Percentiles rank a stretch among this genome's conserved stretches.
These are phyloP conservation scores for Trematomus bernacchii DNA, from an alignment of 2,797 vertebrate species.

Conservation along the genomic window DNA sequence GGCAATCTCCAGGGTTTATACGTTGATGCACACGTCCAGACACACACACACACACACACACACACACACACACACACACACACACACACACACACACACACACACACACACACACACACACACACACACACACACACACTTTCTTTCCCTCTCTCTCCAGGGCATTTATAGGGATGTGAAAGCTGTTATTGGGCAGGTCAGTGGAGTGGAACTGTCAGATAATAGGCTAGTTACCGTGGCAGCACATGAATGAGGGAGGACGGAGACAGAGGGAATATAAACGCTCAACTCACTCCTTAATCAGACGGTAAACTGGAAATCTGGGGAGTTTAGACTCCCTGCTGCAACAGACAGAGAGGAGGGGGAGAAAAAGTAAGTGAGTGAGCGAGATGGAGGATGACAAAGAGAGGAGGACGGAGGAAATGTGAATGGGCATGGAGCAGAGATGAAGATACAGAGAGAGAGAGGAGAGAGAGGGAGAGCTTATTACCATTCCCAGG, in stretches of 20 bases:
- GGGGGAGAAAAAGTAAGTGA: slow-evolving; percentile 34
- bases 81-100: too few species aligned
- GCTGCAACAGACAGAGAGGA: slow-evolving; percentile 61
- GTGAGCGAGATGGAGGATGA: slow-evolving; percentile 52
- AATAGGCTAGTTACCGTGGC: slow-evolving; percentile 97
- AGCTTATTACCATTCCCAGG: slow-evolving; percentile 71
- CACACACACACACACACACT: slow-evolving; percentile 4
- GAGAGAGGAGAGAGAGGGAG: slow-evolving; percentile 40
- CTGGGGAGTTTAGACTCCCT: slow-evolving; percentile 78
- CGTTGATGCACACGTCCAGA: slow-evolving; percentile 46
- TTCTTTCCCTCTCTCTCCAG: slow-evolving; percentile 68
- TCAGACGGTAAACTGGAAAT: slow-evolving; percentile 94
- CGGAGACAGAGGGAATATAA: slow-evolving; percentile 92
- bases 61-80: too few species aligned
- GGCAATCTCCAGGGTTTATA: slow-evolving; percentile 89
- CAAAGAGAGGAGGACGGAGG: slow-evolving; percentile 60
- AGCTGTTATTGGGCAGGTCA: slow-evolving; percentile 99
- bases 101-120: too few species aligned
- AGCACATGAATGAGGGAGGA: slow-evolving; percentile 90
- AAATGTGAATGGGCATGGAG: slow-evolving; percentile 67
- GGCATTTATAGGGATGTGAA: slow-evolving; percentile 99
- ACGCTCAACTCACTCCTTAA: slow-evolving; percentile 93
- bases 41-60: too few species aligned
- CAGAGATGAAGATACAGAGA: slow-evolving; percentile 59
- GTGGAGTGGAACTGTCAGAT: slow-evolving; percentile 97